A percentile compares a stretch with the other conserved stretches of the same genome.
These are phyloP conservation scores for Strigamia transsilvanica DNA, from an alignment of 2,888 invertebrate species.

Conservation along the genomic window DNA sequence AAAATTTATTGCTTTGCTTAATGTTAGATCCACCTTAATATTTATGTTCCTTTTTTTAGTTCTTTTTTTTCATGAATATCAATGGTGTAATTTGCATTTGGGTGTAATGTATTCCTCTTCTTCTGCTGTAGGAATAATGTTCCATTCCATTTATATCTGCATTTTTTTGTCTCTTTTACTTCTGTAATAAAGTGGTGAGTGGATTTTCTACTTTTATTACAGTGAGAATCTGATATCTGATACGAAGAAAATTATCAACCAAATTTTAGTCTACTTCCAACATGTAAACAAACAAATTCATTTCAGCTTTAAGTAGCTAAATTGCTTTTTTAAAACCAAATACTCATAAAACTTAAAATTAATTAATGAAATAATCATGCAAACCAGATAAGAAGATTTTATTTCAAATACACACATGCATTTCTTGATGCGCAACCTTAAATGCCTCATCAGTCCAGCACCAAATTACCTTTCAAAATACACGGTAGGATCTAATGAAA, in stretches of 20 bases:
- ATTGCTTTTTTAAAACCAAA: not conserved
- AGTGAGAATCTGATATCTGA: not conserved
- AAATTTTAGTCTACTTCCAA: not conserved
- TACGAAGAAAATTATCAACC: conserved; percentile 23
- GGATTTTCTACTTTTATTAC: conserved; percentile 22
- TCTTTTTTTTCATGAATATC: conserved; percentile 3
- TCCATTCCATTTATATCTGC: conserved; percentile 32
- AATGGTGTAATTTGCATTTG: conserved; percentile 43
- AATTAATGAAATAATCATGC: not conserved
- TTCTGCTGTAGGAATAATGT: conserved; percentile 34
- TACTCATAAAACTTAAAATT: not conserved
- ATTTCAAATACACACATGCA: not conserved
- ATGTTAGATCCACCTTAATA: conserved; percentile 27
- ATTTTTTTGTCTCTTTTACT: conserved; percentile 26
- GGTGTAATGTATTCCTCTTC: conserved; percentile 38
- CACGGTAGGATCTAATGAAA: conserved; percentile 36
- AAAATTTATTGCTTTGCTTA: not conserved
- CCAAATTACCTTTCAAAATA: conserved; percentile 43
- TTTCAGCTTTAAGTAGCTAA: not conserved
- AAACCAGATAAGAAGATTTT: not conserved
- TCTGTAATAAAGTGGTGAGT: conserved; percentile 44
- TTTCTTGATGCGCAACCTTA: conserved; percentile 27
- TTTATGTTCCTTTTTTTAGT: conserved; percentile 35
- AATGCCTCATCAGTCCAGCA: conserved; percentile 34
- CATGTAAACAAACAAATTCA: not conserved